Evolutionary conservation across 1,140 invertebrate genomes (phyloP).

Genomic region (Calycopis cecrops): DNA sequence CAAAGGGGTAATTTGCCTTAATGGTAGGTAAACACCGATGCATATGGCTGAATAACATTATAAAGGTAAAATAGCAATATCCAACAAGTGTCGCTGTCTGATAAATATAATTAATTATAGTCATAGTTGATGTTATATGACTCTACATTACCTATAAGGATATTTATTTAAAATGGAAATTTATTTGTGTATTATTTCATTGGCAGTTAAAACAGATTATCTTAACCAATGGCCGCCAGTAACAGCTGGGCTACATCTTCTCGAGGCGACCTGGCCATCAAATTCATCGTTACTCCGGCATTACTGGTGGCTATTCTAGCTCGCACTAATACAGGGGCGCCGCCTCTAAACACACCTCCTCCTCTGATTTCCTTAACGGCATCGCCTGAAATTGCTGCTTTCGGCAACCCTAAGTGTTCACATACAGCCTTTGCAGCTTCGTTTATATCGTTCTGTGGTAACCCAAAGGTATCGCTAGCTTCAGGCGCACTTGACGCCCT

Average conservation of each 20-base stretch:
- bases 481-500: slow-evolving; percentile 44
- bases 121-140: too few relatives aligned
- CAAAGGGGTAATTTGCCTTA: too few relatives aligned
- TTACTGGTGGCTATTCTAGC: slow-evolving; percentile 89
- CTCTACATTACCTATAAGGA: too few relatives aligned
- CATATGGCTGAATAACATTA: too few relatives aligned
- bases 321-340: slow-evolving; percentile 90
- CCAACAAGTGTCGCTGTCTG: too few relatives aligned
- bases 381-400: slow-evolving; percentile 47
- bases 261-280: slow-evolving; percentile 79
- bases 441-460: slow-evolving; percentile 84
- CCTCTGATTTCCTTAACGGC: slow-evolving; percentile 84
- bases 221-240: slow-evolving; percentile 88
- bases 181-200: slow-evolving; percentile 4
- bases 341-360: slow-evolving; percentile 77
- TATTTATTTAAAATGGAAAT: neutral
- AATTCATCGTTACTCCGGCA: slow-evolving; percentile 85
- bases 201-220: neutral
- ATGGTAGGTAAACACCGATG: too few relatives aligned
- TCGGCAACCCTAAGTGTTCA: slow-evolving; percentile 92
- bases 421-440: slow-evolving; percentile 86
- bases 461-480: slow-evolving; percentile 52
- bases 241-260: slow-evolving; percentile 89
- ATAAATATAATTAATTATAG: too few relatives aligned
- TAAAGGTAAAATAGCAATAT: too few relatives aligned